Percentiles rank a stretch among this genome's conserved stretches.
phyloP scores from a whole-genome alignment of 2,888 invertebrate species.

The Buathra laborator region DNA sequence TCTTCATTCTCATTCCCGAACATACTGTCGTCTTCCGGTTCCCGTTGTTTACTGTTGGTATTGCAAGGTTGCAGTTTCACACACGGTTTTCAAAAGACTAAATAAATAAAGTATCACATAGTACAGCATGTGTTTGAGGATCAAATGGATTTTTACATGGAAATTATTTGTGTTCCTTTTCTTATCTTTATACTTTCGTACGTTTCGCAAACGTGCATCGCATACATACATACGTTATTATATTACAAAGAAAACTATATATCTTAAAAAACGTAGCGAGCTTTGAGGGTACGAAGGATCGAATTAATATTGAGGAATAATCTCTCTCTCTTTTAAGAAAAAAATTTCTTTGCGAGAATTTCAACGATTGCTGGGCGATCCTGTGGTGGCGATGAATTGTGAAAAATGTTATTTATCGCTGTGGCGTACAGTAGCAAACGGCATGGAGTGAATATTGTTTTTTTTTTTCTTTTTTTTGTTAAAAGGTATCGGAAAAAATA shows the following conservation, averaged over 20 bases:
- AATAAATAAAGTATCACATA: slow-evolving; percentile 23
- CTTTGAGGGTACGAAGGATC: slow-evolving; percentile 12
- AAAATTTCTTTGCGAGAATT: neutral
- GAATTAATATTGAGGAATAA: neutral
- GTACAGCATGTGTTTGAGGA: slow-evolving; percentile 35
- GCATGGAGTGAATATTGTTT: slow-evolving; percentile 16
- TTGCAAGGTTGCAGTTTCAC: slow-evolving; percentile 54
- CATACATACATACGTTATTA: slow-evolving; percentile 53
- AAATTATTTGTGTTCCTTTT: neutral
- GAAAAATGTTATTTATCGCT: neutral
- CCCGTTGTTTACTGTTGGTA: slow-evolving; percentile 32
- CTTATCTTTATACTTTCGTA: neutral
- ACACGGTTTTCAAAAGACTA: slow-evolving; percentile 22
- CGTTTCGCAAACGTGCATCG: slow-evolving; percentile 10
- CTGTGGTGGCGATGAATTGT: neutral
- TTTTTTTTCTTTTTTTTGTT: neutral
- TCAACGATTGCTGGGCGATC: slow-evolving; percentile 1
- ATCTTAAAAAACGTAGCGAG: slow-evolving; percentile 30
- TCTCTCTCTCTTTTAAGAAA: neutral
- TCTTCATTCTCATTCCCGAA: slow-evolving; percentile 21
- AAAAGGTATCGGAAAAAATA: slow-evolving; percentile 8
- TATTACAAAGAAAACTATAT: neutral
- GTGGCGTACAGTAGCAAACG: neutral
- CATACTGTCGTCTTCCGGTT: slow-evolving; percentile 7
- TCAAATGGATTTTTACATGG: slow-evolving; percentile 9